Evolutionary conservation across 2,797 vertebrate species (phyloP).

Genomic region (Oryzias sinensis): DNA sequence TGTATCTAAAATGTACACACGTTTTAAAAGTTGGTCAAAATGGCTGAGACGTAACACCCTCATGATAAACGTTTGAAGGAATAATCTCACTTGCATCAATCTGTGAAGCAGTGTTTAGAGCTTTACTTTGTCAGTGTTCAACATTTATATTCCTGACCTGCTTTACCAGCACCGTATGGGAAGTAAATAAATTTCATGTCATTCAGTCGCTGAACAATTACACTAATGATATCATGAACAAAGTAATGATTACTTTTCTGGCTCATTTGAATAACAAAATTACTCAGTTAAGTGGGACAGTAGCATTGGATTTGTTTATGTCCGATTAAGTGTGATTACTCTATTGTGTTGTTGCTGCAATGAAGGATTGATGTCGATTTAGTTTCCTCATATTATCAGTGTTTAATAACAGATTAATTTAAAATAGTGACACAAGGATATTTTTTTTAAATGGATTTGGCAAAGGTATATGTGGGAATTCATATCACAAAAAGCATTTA

Average conservation of each 20-base stretch:
- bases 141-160: conserved; percentile 17
- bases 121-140: conserved; percentile 5
- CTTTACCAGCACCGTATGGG: conserved; percentile 47
- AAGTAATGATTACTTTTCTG: conserved; percentile 62
- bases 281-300: conserved; percentile 54
- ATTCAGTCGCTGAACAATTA: conserved; percentile 47
- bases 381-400: conserved; percentile 29
- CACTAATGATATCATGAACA: conserved; percentile 45
- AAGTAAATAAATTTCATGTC: conserved; percentile 53
- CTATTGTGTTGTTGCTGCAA: conserved; percentile 50
- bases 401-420: conserved; percentile 34
- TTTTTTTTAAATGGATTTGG: conserved; percentile 6
- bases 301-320: conserved; percentile 47
- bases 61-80: conserved; percentile 31
- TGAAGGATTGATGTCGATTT: conserved; percentile 51
- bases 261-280: conserved; percentile 66
- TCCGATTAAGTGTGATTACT: conserved; percentile 44
- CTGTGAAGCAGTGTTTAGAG: conserved; percentile 3
- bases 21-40: too few species aligned
- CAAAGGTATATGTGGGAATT: neutral
- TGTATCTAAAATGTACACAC: too few species aligned
- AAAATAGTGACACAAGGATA: conserved; percentile 30
- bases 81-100: conserved; percentile 31
- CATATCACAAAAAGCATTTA: too few species aligned
- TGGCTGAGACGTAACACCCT: too few species aligned